Evolutionary conservation across 2,888 invertebrate species (phyloP).

Genomic region (Julus scanicus): DNA sequence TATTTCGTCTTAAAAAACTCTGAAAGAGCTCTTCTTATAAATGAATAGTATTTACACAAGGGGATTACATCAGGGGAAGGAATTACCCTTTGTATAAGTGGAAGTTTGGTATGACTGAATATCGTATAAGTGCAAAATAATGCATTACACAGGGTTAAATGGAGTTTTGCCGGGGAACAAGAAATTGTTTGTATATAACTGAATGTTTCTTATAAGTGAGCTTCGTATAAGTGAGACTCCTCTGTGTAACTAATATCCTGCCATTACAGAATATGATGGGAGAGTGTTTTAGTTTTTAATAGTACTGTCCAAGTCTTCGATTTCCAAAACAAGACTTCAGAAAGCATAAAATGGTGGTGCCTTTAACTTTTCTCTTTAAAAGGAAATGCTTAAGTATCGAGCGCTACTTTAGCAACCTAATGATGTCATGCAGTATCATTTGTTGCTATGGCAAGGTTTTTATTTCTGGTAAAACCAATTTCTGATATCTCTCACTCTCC

Average conservation of each 20-base stretch:
- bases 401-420: constrained; percentile 24
- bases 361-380: background rate
- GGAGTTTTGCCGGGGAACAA: no score
- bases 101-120: no score
- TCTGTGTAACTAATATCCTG: background rate
- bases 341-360: background rate
- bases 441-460: constrained; percentile 37
- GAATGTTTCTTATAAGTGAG: no score
- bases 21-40: no score
- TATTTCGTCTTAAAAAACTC: no score
- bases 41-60: no score
- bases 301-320: background rate
- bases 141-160: no score
- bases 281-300: background rate
- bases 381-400: constrained; percentile 36
- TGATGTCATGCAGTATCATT: constrained; percentile 15
- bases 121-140: no score
- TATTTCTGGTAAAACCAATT: constrained; percentile 15
- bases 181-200: no score
- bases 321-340: background rate
- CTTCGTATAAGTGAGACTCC: no score
- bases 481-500: constrained; percentile 18
- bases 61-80: no score
- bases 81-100: no score
- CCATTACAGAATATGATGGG: background rate